A percentile compares a stretch with the other conserved stretches of the same genome.
Conservation (phyloP, 2,797 vertebrate genomes). For the Channallabes apus region DNA sequence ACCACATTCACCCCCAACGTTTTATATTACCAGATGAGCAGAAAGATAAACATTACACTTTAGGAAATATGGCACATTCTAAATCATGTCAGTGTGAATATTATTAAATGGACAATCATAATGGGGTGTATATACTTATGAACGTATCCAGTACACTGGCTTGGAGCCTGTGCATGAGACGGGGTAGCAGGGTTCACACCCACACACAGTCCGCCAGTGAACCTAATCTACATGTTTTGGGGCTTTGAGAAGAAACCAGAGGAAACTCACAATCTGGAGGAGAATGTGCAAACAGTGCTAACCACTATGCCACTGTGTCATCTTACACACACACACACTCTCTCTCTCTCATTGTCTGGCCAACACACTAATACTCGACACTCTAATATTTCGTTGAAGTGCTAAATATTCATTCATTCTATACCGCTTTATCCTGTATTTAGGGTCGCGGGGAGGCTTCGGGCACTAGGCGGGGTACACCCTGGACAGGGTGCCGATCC, state of each 20-base stretch:
- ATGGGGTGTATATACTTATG: too few species aligned
- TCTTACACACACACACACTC: too few species aligned
- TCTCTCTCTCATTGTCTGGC: too few species aligned
- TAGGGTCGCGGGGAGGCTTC: too few species aligned
- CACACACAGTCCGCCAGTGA: not conserved
- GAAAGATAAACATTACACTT: not conserved
- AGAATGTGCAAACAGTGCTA: not conserved
- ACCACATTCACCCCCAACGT: not conserved
- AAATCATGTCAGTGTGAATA: not conserved
- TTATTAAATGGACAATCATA: not conserved
- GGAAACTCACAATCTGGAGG: not conserved
- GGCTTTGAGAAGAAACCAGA: not conserved
- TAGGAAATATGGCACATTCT: not conserved
- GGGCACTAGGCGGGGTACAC: too few species aligned
- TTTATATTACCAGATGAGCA: not conserved
- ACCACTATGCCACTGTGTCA: too few species aligned
- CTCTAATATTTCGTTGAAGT: too few species aligned
- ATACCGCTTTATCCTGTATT: too few species aligned
- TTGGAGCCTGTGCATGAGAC: not conserved
- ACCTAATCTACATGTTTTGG: not conserved
- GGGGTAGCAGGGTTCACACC: not conserved
- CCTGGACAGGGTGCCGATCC: too few species aligned
- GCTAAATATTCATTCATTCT: too few species aligned
- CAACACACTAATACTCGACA: too few species aligned
- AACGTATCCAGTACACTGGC: too few species aligned